These are phyloP conservation scores for Chrysodeixis includens DNA, from an alignment of 2,888 invertebrate species.

Conservation along the genomic window DNA sequence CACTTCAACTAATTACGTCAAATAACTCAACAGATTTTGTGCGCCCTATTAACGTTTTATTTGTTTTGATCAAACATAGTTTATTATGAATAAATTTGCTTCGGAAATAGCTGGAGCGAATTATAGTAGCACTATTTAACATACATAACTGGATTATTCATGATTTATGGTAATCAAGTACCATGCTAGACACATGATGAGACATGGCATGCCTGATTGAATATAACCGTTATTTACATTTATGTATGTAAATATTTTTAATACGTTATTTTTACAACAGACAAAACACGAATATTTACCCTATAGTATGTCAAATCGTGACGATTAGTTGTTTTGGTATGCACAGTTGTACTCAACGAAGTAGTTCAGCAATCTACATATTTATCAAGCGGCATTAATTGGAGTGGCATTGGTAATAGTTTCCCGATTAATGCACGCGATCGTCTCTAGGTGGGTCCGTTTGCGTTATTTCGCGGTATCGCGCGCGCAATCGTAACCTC, in stretches of 20 bases:
- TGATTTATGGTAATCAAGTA: slow-evolving; percentile 1
- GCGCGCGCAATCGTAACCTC: slow-evolving; percentile 84
- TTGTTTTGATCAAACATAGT: slow-evolving; percentile 1
- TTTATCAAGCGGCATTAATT: slow-evolving; percentile 76
- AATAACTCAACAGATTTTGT: slow-evolving; percentile 30
- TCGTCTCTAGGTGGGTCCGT: slow-evolving; percentile 76
- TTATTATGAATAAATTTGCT: slow-evolving; percentile 4
- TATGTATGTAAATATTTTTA: neutral
- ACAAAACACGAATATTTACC: neutral
- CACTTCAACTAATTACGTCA: slow-evolving; percentile 45
- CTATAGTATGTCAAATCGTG: slow-evolving; percentile 18
- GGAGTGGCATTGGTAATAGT: slow-evolving; percentile 79
- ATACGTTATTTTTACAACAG: neutral
- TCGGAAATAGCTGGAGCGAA: neutral
- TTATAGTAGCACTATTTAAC: neutral
- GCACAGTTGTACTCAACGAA: slow-evolving; percentile 35
- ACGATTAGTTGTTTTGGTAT: slow-evolving; percentile 19
- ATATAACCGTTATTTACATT: slow-evolving; percentile 1
- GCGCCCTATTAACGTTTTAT: neutral
- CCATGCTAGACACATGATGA: neutral
- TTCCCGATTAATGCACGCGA: slow-evolving; percentile 81
- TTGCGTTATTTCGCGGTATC: slow-evolving; percentile 82
- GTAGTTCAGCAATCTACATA: slow-evolving; percentile 64
- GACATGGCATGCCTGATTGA: neutral
- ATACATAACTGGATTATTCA: slow-evolving; percentile 4